phyloP scores from a whole-genome alignment of 1,140 invertebrate species.

The Brachionus manjavacas region DNA sequence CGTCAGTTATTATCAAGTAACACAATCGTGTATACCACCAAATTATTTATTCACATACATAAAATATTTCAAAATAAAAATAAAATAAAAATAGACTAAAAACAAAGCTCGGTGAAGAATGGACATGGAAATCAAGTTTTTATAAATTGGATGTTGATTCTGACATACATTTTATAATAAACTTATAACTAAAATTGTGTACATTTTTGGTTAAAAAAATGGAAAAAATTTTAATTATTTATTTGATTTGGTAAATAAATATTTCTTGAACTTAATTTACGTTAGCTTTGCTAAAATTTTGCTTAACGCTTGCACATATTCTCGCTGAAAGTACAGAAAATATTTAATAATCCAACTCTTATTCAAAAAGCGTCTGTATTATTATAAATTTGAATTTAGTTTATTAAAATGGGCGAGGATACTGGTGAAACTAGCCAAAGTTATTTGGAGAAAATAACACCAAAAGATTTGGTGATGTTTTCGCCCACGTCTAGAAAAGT shows the following conservation, averaged over 20 bases:
- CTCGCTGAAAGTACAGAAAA: neutral
- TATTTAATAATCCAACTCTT: neutral
- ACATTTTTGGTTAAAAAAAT: too few species aligned
- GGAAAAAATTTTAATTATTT: neutral
- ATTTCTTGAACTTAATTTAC: neutral
- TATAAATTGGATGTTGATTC: too few species aligned
- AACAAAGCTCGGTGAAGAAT: neutral
- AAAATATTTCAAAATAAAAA: neutral
- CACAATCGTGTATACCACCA: neutral
- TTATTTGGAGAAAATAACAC: slow-evolving; percentile 40
- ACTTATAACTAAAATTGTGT: too few species aligned
- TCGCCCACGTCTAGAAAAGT: slow-evolving; percentile 13
- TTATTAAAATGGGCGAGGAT: neutral
- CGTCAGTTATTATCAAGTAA: neutral
- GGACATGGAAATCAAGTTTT: too few species aligned
- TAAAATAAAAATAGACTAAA: neutral
- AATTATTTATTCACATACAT: neutral
- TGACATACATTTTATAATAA: neutral
- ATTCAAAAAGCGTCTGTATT: slow-evolving; percentile 17
- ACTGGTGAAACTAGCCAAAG: slow-evolving; percentile 10
- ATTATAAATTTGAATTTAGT: slow-evolving; percentile 15
- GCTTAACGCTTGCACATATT: neutral
- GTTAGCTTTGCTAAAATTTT: neutral
- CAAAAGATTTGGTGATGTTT: slow-evolving; percentile 42
- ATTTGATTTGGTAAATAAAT: neutral